phyloP scores from a whole-genome alignment of 1,140 invertebrate genomes.

The Drosophila jambulina region DNA sequence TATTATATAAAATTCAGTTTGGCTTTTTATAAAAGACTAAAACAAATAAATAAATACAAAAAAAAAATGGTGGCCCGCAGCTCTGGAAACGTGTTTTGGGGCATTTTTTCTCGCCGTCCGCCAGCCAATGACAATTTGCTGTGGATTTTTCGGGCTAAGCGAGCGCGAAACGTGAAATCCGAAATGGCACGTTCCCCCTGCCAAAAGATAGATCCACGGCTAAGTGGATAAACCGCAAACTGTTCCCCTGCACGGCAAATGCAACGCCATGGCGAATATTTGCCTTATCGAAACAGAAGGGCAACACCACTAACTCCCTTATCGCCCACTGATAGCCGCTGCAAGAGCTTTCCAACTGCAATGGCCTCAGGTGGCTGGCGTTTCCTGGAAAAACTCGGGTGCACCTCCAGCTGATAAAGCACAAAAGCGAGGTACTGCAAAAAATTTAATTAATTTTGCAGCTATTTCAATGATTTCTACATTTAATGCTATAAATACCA shows the following conservation, averaged over 20 bases:
- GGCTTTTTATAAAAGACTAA: not conserved
- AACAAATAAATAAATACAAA: conserved; percentile 14
- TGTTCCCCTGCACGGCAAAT: not conserved
- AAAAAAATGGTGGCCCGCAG: conserved; percentile 67
- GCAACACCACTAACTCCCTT: conserved; percentile 23
- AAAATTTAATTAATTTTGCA: not conserved
- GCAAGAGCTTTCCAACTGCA: conserved; percentile 41
- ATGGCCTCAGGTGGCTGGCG: conserved; percentile 57
- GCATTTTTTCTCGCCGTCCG: conserved; percentile 49
- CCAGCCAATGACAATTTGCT: conserved; percentile 66
- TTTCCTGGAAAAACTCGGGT: conserved; percentile 72
- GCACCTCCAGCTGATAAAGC: conserved; percentile 67
- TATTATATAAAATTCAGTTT: conserved; percentile 52
- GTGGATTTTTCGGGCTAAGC: conserved; percentile 30
- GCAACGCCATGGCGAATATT: conserved; percentile 28
- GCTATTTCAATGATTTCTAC: not conserved
- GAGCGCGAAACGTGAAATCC: conserved; percentile 51
- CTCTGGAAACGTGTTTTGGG: conserved; percentile 67
- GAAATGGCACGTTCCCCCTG: conserved; percentile 63
- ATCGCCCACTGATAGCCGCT: conserved; percentile 38
- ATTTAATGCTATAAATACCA: not conserved
- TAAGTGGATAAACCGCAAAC: conserved; percentile 12
- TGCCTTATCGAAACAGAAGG: conserved; percentile 24
- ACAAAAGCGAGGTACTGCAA: conserved; percentile 29
- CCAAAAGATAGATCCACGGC: conserved; percentile 35